These are phyloP conservation scores for Glaucomys volans DNA, from an alignment of 2,113 vertebrate species.

Conservation along the genomic window DNA sequence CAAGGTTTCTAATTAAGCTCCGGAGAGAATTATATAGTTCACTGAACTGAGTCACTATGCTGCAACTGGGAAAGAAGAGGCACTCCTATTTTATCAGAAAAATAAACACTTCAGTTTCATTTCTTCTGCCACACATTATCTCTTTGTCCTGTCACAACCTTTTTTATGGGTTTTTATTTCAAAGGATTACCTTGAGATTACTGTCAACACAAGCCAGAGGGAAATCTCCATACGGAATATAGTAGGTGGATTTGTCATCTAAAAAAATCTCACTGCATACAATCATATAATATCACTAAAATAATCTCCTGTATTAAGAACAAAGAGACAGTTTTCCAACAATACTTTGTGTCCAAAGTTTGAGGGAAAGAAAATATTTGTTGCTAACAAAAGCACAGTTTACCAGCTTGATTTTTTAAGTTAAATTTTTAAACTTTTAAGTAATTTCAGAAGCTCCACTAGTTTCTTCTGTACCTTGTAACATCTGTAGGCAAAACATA, in stretches of 20 bases:
- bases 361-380: slow-evolving; percentile 62
- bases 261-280: slow-evolving; percentile 15
- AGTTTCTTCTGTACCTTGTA: slow-evolving; percentile 12
- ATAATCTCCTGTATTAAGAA: slow-evolving; percentile 47
- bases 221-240: slow-evolving; percentile 56
- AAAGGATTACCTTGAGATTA: slow-evolving; percentile 78
- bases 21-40: slow-evolving; percentile 77
- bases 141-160: slow-evolving; percentile 68
- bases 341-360: background rate
- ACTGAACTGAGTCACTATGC: slow-evolving; percentile 74
- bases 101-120: slow-evolving; percentile 78
- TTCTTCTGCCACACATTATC: slow-evolving; percentile 70
- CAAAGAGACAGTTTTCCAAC: slow-evolving; percentile 23
- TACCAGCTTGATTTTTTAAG: slow-evolving; percentile 18
- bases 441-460: background rate
- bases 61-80: slow-evolving; percentile 54
- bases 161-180: slow-evolving; percentile 80
- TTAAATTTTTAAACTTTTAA: slow-evolving; percentile 56
- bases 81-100: slow-evolving; percentile 73
- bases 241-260: slow-evolving; percentile 40
- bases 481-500: slow-evolving; percentile 37
- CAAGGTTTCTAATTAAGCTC: slow-evolving; percentile 81
- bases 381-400: slow-evolving; percentile 40
- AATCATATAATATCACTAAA: background rate
- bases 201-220: slow-evolving; percentile 62